Percentiles rank a stretch among this genome's conserved stretches.
These are phyloP conservation scores for Cephus spinipes DNA, from an alignment of 2,888 invertebrate species.

Conservation along the genomic window DNA sequence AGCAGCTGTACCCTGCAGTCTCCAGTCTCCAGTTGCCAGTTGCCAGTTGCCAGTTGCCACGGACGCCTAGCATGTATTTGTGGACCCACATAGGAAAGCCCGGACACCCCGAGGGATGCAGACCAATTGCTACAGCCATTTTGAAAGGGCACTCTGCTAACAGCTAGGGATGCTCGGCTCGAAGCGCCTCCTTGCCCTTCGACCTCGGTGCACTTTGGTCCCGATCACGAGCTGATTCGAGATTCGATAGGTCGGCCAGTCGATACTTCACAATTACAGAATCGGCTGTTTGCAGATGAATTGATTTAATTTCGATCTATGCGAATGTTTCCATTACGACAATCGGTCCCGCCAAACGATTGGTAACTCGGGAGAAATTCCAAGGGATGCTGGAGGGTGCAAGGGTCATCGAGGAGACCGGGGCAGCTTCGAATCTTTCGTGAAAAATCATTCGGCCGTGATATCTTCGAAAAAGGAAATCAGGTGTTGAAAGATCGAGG, in stretches of 20 bases:
- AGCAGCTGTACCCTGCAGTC: constrained; percentile 37
- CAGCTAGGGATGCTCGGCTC: too few species aligned
- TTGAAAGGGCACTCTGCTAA: constrained; percentile 30
- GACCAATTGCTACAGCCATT: constrained; percentile 54
- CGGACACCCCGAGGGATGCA: constrained; percentile 40
- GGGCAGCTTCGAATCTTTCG: constrained; percentile 7
- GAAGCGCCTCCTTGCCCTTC: too few species aligned
- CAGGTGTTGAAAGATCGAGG: constrained; percentile 38
- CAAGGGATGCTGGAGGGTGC: not conserved
- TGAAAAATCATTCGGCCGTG: constrained; percentile 27
- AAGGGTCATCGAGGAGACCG: not conserved
- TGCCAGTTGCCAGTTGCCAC: constrained; percentile 42
- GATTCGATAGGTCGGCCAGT: too few species aligned
- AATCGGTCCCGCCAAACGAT: too few species aligned
- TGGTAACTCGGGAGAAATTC: constrained; percentile 11
- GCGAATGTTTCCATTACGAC: too few species aligned
- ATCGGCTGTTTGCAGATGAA: too few species aligned
- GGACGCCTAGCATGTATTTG: constrained; percentile 26
- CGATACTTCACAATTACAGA: too few species aligned
- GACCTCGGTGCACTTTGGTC: too few species aligned
- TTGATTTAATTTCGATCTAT: too few species aligned
- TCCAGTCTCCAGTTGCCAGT: constrained; percentile 27
- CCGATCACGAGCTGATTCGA: too few species aligned
- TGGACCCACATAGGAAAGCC: constrained; percentile 5
- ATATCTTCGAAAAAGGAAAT: constrained; percentile 35